These are phyloP conservation scores for Turritopsis dohrnii DNA, from an alignment of 30 jellyfish, hydroid and myxozoan species.

Conservation along the genomic window DNA sequence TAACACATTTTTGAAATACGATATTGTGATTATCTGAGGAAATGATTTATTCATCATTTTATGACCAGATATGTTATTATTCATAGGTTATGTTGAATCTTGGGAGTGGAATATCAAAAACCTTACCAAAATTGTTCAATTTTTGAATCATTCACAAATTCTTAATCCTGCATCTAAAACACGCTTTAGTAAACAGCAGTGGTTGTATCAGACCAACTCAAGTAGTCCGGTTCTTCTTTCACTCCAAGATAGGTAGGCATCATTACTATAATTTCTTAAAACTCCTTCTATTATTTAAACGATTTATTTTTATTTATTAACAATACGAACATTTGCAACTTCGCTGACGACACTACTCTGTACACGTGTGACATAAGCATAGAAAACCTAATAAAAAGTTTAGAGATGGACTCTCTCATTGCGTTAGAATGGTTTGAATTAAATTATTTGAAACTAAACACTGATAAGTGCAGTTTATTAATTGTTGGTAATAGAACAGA, in stretches of 20 bases:
- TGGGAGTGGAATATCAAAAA: constrained; percentile 45
- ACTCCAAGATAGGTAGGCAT: constrained; percentile 36
- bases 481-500: too few relatives aligned
- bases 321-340: not conserved
- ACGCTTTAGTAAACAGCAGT: constrained; percentile 24
- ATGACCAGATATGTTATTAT: too few relatives aligned
- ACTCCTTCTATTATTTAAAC: not conserved
- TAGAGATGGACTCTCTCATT: too few relatives aligned
- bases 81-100: constrained; percentile 5
- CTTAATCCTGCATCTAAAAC: constrained; percentile 15
- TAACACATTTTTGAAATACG: too few relatives aligned
- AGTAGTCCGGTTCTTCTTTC: constrained; percentile 23
- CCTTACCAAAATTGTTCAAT: constrained; percentile 18
- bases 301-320: not conserved
- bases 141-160: constrained; percentile 6
- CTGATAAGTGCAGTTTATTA: too few relatives aligned
- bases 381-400: too few relatives aligned
- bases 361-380: too few relatives aligned
- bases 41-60: too few relatives aligned
- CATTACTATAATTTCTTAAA: not conserved
- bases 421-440: too few relatives aligned
- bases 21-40: too few relatives aligned
- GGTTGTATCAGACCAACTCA: constrained; percentile 22
- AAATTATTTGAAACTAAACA: too few relatives aligned
- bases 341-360: too few relatives aligned